phyloP scores from a whole-genome alignment of 2,797 vertebrate genomes.

The Pelobates cultripes region DNA sequence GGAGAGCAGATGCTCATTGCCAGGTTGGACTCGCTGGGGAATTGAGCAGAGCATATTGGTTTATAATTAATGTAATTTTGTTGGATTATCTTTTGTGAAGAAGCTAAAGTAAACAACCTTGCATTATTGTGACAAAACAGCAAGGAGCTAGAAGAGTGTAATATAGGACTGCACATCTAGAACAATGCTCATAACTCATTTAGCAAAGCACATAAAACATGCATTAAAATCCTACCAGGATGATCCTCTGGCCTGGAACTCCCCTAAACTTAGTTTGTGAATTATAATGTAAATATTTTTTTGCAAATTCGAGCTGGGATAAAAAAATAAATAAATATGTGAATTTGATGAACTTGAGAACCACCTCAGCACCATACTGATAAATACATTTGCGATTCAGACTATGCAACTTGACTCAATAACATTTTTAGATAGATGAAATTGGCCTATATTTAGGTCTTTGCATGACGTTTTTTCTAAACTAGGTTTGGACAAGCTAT shows the following conservation, averaged over 20 bases:
- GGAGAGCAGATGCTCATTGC: slow-evolving; percentile 93
- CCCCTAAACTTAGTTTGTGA: background rate
- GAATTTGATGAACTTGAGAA: no score
- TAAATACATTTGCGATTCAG: no score
- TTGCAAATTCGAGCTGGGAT: no score
- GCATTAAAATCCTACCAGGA: background rate
- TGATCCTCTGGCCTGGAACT: background rate
- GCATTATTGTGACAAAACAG: slow-evolving; percentile 66
- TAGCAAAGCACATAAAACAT: slow-evolving; percentile 34
- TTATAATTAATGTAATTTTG: slow-evolving; percentile 99
- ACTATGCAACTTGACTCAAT: no score
- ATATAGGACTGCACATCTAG: slow-evolving; percentile 42
- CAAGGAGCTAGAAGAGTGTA: slow-evolving; percentile 43
- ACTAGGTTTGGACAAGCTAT: no score
- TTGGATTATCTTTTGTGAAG: slow-evolving; percentile 95
- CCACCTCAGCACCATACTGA: no score
- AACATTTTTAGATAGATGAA: no score
- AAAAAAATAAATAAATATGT: no score
- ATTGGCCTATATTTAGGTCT: no score
- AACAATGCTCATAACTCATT: slow-evolving; percentile 43
- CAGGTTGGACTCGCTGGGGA: slow-evolving; percentile 83
- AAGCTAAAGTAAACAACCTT: slow-evolving; percentile 88
- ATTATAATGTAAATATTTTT: no score
- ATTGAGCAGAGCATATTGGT: slow-evolving; percentile 92
- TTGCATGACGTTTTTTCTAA: no score